These are phyloP conservation scores for Thalassoma bifasciatum DNA, from an alignment of 2,113 vertebrate genomes.

Conservation along the genomic window DNA sequence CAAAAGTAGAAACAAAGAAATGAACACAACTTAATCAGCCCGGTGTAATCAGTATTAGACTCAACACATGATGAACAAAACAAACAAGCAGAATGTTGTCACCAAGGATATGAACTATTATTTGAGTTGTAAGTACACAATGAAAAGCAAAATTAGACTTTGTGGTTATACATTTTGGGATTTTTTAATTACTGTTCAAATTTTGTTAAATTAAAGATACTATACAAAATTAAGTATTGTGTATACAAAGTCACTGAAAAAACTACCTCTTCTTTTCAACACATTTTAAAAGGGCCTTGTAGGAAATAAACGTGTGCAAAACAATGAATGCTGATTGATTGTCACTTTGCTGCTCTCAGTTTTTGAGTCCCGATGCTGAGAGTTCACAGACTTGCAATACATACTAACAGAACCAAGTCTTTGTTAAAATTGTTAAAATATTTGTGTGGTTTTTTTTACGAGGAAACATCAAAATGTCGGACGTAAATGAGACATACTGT, in stretches of 20 bases:
- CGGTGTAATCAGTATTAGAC: conserved; percentile 46
- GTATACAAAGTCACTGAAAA: too few species aligned
- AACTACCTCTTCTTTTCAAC: not conserved
- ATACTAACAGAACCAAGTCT: not conserved
- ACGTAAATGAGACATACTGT: not conserved
- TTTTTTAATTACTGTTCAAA: too few species aligned
- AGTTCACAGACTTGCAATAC: too few species aligned
- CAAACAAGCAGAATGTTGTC: not conserved
- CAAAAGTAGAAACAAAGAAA: conserved; percentile 1
- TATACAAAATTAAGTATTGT: too few species aligned
- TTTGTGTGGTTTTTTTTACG: not conserved
- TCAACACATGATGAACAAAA: not conserved
- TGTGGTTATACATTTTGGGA: too few species aligned
- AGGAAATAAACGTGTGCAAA: not conserved
- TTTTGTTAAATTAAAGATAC: too few species aligned
- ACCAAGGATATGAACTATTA: too few species aligned
- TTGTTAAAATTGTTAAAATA: conserved; percentile 1
- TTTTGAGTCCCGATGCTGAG: not conserved
- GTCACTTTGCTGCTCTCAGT: not conserved
- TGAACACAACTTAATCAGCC: conserved; percentile 24
- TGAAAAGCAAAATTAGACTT: too few species aligned
- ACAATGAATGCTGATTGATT: not conserved
- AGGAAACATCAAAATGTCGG: not conserved
- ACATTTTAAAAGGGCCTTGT: not conserved
- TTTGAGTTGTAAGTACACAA: too few species aligned